Base-by-base conservation (phyloP, 1,140 invertebrate genomes). In the Thaumetopoea pityocampa region DNA sequence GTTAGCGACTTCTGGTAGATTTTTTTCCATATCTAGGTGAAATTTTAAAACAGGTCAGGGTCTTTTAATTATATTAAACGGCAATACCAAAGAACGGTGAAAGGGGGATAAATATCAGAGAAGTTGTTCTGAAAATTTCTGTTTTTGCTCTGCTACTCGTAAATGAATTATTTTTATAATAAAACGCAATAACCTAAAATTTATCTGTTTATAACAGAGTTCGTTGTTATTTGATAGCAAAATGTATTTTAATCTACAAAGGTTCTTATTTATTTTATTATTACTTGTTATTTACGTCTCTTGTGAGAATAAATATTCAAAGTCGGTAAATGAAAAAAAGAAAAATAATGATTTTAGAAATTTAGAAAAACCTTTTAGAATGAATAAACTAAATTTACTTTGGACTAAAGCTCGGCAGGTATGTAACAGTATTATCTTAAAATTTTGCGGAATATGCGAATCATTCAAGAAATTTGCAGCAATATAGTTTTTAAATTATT, bases 401-500 rank as follows among this genome's bases (percentile, higher is more conserved):
- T 96, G 94, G 94, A 80, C 88, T 0, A 96, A 96, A 86, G 94
- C 94, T 1, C 89, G 91, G 83, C 90, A 93, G 68, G 94, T 95
- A 86, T 68, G 61, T 65, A 4, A n/a, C 18, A 12, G 14, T 8
- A 7, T 5, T 23, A n/a, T 15, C 10, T 8, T 17, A 18, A 11
- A 37, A 12, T 18, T 41, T 38, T 34, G 5, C 7, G 3, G 15
- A 14, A 11, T 18, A 14, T 14, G 15, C 1, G n/a, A 14, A 16
- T n/a, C n/a, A n/a, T 16, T 27, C 9, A 7, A 9, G 14, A 37
- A 20, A 33, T 17, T 35, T 17, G 19, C 23, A 34, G 12, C 11
- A 38, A 34, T 36, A 8, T 27, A 19, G 20, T 26, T 40, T 20
- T 28, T 37, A 7, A 18, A 15, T 29, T 18, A 46, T 11, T 37